phyloP scores from a whole-genome alignment of 2,797 vertebrate genomes.

The Onychomys torridus region DNA sequence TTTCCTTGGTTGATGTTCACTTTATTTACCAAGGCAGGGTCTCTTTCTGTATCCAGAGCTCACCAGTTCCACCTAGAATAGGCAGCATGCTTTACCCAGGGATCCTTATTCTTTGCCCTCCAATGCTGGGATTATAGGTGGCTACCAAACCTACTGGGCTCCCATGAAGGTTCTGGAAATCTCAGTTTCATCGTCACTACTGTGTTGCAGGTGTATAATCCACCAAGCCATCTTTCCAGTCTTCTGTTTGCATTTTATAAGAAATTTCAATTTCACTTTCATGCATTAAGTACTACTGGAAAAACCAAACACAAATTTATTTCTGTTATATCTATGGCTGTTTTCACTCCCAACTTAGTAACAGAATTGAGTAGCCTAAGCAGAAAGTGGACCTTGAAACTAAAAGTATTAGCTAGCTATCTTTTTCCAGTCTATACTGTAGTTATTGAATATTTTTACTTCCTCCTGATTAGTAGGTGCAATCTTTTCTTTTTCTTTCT shows the following conservation, averaged over 20 bases:
- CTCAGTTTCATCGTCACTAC: not conserved
- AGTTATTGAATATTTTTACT: not conserved
- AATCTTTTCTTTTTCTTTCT: not conserved
- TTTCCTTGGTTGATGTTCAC: not conserved
- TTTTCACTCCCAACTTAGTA: not conserved
- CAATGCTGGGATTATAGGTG: no score
- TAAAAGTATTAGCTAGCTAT: not conserved
- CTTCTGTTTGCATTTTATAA: not conserved
- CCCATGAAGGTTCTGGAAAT: not conserved
- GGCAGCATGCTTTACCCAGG: not conserved
- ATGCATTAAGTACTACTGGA: not conserved
- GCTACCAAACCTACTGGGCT: not conserved
- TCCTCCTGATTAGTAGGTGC: not conserved
- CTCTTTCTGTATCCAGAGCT: not conserved
- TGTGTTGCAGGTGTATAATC: no score
- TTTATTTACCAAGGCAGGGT: not conserved
- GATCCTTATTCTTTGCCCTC: no score
- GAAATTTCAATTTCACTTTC: not conserved
- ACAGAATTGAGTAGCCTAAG: not conserved
- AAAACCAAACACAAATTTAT: rapidly evolving
- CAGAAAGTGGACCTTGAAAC: not conserved
- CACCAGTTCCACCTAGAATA: not conserved
- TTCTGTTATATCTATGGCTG: not conserved
- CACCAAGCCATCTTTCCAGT: not conserved
- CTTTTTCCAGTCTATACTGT: not conserved